A percentile compares a stretch with the other conserved stretches of the same genome.
Evolutionary conservation across 2,888 invertebrate species (phyloP).

Genomic region (Syrphus vitripennis): DNA sequence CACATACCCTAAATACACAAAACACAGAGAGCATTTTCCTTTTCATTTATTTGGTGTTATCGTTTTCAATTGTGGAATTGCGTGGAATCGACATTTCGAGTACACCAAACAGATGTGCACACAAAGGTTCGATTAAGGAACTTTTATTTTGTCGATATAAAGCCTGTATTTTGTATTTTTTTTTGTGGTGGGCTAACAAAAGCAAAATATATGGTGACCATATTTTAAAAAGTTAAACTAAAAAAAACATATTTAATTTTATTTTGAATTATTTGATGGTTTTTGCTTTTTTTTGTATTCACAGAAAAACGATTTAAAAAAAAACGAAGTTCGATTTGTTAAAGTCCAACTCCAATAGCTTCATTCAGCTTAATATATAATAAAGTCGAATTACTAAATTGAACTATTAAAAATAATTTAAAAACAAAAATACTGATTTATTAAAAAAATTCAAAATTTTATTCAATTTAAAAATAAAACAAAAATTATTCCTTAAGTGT

Average conservation of each 20-base stretch:
- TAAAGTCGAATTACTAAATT: no score
- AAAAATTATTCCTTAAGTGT: neutral
- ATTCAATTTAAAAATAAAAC: neutral
- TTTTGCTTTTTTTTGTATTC: neutral
- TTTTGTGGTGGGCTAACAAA: neutral
- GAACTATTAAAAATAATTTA: no score
- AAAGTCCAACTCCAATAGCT: no score
- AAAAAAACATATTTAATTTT: neutral
- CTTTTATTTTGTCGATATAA: neutral
- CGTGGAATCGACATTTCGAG: constrained; percentile 33
- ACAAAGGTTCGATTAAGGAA: constrained; percentile 45
- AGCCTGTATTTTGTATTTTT: no score
- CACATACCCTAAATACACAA: no score
- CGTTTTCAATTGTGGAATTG: constrained; percentile 39
- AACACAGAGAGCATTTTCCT: neutral
- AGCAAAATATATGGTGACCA: neutral
- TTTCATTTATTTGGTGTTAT: constrained; percentile 14
- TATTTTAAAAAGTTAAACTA: neutral
- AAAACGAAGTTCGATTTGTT: no score
- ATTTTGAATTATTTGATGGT: neutral
- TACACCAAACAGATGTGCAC: constrained; percentile 43
- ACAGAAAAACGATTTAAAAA: no score
- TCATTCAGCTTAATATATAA: no score
- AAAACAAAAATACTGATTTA: neutral
- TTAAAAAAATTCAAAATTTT: neutral